A percentile compares a stretch with the other conserved stretches of the same genome.
These are phyloP conservation scores for Leuciscus waleckii DNA, from an alignment of 2,797 vertebrate species.

Conservation along the genomic window DNA sequence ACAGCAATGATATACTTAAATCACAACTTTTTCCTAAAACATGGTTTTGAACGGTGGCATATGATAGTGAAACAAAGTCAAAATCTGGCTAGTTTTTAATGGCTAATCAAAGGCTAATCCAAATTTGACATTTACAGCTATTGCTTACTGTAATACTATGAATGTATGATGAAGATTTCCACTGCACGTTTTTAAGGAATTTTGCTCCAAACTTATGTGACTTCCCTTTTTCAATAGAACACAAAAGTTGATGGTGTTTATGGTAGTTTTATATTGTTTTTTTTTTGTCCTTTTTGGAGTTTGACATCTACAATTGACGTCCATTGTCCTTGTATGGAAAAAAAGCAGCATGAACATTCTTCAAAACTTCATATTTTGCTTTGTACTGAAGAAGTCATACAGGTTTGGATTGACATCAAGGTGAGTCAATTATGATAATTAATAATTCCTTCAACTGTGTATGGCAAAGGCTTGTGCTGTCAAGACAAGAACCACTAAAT, in stretches of 20 bases:
- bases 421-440: not conserved
- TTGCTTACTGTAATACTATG: not conserved
- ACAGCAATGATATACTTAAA: too few species aligned
- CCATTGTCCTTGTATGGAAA: not conserved
- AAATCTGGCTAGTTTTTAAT: not conserved
- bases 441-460: not conserved
- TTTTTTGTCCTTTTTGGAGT: not conserved
- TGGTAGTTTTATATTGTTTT: not conserved
- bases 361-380: not conserved
- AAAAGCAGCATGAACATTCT: not conserved
- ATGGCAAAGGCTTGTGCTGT: constrained; percentile 1
- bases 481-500: constrained; percentile 20
- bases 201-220: not conserved
- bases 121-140: not conserved
- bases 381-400: too few species aligned
- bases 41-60: not conserved
- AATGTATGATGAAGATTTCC: not conserved
- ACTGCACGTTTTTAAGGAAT: not conserved
- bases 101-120: not conserved
- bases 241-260: not conserved
- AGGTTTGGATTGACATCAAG: not conserved
- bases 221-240: not conserved
- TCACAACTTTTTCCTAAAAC: not conserved
- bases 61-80: not conserved
- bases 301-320: not conserved